Evolutionary conservation across 37 sponge, comb jelly and placozoan species (phyloP), one percentile per base, ranked within the genome.

Genomic region (Hormiphora californensis): DNA sequence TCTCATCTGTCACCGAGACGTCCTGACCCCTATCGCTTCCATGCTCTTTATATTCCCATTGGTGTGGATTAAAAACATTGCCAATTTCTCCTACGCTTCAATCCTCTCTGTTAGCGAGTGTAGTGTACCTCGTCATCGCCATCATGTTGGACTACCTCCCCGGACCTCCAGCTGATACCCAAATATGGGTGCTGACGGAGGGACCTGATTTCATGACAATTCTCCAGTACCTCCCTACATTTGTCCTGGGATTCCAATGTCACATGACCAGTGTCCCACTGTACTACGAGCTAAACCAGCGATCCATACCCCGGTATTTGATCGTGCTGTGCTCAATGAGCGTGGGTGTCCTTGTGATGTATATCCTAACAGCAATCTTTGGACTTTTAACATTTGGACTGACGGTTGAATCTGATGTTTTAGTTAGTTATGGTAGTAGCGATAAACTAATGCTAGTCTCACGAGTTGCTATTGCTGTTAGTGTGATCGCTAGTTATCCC

Each of bases 251-350:
- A 33, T 33, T 65, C 37, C 37, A 33, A 27, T 65, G 67, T 65
- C 67, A 65, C 67, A 65, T 65, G 67, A 65, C 67, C 67, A 65
- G 67, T 31, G 67, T 65, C 1, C 67, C 67, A 11, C 67, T 65
- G 37, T 65, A 65, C 37, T 65, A 65, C 17, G 67, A 65, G 67
- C 67, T 65, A 3, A 21, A 65, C 37, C 3, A 65, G 4, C 67
- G 67, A 1, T 33, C 67, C 9, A 19, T 33, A 11, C 5, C 67
- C 32, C 32, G 17, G 37, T 65, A 33, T 38, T 28, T 38, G 1
- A 28, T 65, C 17, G 67, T 65, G 37, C 11, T 33, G 38, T 28
- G 32, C 31, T 7, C 28, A 3, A 33, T 38, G 38, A 27, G 33
- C 35, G 32, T 21, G 11, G 19, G 32, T 1, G 67, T 65, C 37